A percentile compares a stretch with the other conserved stretches of the same genome.
These are phyloP conservation scores for Yponomeuta sedellus DNA, from an alignment of 2,888 invertebrate genomes.

Conservation along the genomic window DNA sequence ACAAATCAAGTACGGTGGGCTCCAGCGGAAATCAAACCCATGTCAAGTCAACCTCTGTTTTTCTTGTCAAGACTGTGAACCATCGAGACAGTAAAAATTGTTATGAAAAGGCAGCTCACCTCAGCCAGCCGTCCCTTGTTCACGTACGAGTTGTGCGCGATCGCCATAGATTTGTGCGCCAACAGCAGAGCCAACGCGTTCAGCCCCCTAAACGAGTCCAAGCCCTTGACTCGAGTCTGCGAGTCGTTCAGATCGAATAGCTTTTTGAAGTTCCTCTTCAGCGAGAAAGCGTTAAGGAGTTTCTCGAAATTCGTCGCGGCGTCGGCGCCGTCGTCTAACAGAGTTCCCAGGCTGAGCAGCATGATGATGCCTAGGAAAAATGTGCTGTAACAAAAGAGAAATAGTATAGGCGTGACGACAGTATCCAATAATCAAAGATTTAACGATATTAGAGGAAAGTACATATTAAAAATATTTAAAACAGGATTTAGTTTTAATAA, in stretches of 20 bases:
- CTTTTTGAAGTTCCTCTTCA: conserved; percentile 64
- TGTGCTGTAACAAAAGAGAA: conserved; percentile 46
- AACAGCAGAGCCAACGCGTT: conserved; percentile 73
- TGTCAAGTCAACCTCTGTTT: no score
- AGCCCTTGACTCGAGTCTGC: conserved; percentile 57
- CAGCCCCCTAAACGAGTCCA: conserved; percentile 73
- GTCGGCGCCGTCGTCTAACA: conserved; percentile 61
- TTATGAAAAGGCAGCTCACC: conserved; percentile 44
- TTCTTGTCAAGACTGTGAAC: no score
- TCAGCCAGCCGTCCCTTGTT: conserved; percentile 73
- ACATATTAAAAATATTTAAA: no score
- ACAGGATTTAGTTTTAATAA: no score
- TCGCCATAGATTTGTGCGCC: conserved; percentile 77
- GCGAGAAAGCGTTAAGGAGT: conserved; percentile 67
- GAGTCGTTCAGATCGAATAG: conserved; percentile 59
- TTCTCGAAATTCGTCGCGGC: conserved; percentile 66
- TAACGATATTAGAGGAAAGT: no score
- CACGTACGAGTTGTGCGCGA: conserved; percentile 75
- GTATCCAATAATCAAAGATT: no score
- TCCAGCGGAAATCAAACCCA: no score
- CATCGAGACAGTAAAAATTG: no score
- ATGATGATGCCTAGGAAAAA: conserved; percentile 60
- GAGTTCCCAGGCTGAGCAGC: conserved; percentile 56
- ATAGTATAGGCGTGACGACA: no score
- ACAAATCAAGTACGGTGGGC: no score